Conservation (phyloP, 2,113 vertebrate species). For the Ibidorhyncha struthersii region DNA sequence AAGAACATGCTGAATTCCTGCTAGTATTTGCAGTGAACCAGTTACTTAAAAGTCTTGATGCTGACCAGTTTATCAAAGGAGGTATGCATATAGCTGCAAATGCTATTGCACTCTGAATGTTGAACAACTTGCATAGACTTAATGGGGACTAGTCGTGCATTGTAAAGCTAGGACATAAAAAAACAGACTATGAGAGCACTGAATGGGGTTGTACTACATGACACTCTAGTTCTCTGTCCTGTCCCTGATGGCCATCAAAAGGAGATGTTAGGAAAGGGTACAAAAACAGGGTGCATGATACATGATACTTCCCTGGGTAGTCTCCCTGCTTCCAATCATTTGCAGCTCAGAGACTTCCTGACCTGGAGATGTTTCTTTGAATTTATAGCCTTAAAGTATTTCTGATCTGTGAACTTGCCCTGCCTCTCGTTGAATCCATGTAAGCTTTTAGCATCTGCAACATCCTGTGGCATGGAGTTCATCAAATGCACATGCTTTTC, state of each 20-base stretch:
- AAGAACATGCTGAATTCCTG: background rate
- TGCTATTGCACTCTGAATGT: background rate
- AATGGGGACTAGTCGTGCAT: rapidly evolving
- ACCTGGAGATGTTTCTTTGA: background rate
- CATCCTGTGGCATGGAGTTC: background rate
- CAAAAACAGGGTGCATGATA: background rate
- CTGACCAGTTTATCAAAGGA: background rate
- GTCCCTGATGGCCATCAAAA: background rate
- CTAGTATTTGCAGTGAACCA: background rate
- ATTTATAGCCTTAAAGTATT: background rate
- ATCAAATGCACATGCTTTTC: background rate
- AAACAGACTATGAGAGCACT: background rate
- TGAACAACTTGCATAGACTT: background rate
- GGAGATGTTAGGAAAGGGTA: background rate
- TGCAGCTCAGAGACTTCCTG: background rate
- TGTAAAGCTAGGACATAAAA: background rate
- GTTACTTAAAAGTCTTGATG: background rate
- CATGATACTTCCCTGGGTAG: background rate
- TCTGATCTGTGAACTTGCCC: background rate
- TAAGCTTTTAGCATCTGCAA: background rate
- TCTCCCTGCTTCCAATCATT: background rate
- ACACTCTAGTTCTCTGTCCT: background rate
- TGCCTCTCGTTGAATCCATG: background rate
- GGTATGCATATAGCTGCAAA: background rate
- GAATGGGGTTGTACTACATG: background rate